Evolutionary conservation across 2,113 vertebrate species (phyloP).

Genomic region (Periophthalmus modestus): DNA sequence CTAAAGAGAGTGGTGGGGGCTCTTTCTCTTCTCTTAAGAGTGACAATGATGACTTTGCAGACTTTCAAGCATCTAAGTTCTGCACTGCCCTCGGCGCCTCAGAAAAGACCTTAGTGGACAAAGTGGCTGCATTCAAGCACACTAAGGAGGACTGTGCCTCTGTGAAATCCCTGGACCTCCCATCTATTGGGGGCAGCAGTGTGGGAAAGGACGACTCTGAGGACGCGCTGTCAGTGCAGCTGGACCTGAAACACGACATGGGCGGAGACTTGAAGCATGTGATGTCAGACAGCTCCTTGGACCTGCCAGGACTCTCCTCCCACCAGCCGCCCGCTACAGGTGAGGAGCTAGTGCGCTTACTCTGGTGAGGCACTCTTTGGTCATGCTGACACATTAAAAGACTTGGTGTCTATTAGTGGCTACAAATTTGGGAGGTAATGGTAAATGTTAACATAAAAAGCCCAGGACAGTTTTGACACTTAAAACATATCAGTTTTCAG

Average conservation of each 20-base stretch:
- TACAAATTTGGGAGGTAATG: conserved; percentile 34
- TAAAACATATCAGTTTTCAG: conserved; percentile 48
- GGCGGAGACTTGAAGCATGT: conserved; percentile 98
- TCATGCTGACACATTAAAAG: conserved; percentile 39
- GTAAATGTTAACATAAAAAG: conserved; percentile 34
- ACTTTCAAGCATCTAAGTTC: conserved; percentile 92
- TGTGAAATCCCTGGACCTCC: conserved; percentile 96
- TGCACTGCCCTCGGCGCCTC: conserved; percentile 79
- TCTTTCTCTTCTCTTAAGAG: conserved; percentile 79
- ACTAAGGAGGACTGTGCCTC: conserved; percentile 96
- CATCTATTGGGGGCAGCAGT: conserved; percentile 95
- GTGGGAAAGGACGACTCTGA: conserved; percentile 96
- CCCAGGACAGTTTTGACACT: conserved; percentile 25
- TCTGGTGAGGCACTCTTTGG: conserved; percentile 83
- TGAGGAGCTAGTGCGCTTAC: conserved; percentile 99
- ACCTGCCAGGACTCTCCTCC: conserved; percentile 94
- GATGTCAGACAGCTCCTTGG: conserved; percentile 99
- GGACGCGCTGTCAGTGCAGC: conserved; percentile 95
- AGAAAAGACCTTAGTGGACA: conserved; percentile 91
- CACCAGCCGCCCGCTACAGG: conserved; percentile 97
- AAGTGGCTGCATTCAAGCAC: conserved; percentile 90
- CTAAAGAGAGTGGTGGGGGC: conserved; percentile 80
- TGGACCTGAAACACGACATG: conserved; percentile 98
- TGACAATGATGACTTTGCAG: conserved; percentile 89
- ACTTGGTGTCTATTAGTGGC: conserved; percentile 35